phyloP scores from a whole-genome alignment of 2,113 vertebrate genomes.

The Neotoma lepida region DNA sequence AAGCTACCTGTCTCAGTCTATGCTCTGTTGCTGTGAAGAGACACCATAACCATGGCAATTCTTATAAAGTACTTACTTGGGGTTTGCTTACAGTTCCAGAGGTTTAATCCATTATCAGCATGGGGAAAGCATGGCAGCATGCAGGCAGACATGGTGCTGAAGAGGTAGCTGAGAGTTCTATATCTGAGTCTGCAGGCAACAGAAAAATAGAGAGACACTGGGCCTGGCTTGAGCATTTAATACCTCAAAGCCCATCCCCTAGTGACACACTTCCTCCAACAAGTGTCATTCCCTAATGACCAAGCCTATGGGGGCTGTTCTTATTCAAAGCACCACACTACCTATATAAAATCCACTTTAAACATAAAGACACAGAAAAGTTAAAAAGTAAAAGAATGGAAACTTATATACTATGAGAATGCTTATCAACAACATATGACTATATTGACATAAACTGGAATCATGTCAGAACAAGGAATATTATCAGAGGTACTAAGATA shows the following conservation, averaged over 20 bases:
- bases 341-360: background rate
- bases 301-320: background rate
- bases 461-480: background rate
- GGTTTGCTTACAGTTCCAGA: background rate
- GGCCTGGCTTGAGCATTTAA: background rate
- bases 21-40: background rate
- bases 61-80: background rate
- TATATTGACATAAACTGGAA: background rate
- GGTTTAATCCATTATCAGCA: background rate
- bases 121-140: background rate
- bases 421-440: background rate
- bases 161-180: background rate
- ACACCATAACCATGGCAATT: background rate
- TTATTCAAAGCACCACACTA: background rate
- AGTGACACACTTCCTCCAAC: background rate
- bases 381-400: background rate
- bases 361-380: background rate
- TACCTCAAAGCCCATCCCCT: background rate
- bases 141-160: background rate
- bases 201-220: background rate
- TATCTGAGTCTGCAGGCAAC: background rate
- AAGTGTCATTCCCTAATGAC: background rate
- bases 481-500: background rate
- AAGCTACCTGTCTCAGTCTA: background rate
- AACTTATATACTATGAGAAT: background rate